Base-by-base conservation (phyloP, 2,797 vertebrate genomes). In the Otolemur crassicaudatus region DNA sequence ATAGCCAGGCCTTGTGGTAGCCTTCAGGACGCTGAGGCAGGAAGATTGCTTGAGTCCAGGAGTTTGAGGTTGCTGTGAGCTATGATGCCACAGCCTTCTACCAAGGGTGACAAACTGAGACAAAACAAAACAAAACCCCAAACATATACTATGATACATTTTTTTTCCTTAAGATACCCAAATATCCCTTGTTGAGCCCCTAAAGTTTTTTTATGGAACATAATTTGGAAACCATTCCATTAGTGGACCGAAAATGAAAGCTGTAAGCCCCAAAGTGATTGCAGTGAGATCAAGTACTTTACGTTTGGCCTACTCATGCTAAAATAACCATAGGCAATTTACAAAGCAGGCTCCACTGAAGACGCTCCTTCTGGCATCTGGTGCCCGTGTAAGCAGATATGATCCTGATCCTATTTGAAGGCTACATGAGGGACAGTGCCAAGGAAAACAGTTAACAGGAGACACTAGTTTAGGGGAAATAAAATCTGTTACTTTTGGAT, bases 381-480 rank as follows among this genome's bases (percentile, higher is more conserved):
- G 75, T 82, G n/a, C 22, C 87, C 81, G 1, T 65, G 65, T 56
- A 34, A 90, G 73, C 12, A 34, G 34, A 53, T 61, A 84, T n/a
- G 58, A 81, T 70, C 43, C 77, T 63, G 16, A 84, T 85, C 29
- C 60, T 92, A 34, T 82, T 20, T 91, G 63, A 90, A 86, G 79
- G 9, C 34, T n/a, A 46, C 23, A 2, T 60, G 58, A 80, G 37
- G 73, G 63, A 67, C 43, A 90, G 1, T 58, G 53, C 40, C 56
- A 87, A 82, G 34, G 37, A 90, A 92, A 85, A 63, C 53, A 91
- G 63, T 77, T 85, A 72, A 61, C 8, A 91, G 65, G 34, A 82
- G 46, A 94, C 75, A 70, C n/a, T 69, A 72, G 37, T 25, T 61
- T 79, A 60, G 72, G 90, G 31, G 77, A 95, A 96, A 92, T 90